phyloP scores from a whole-genome alignment of 2,888 invertebrate genomes.

The Rhorus exstirpatorius region DNA sequence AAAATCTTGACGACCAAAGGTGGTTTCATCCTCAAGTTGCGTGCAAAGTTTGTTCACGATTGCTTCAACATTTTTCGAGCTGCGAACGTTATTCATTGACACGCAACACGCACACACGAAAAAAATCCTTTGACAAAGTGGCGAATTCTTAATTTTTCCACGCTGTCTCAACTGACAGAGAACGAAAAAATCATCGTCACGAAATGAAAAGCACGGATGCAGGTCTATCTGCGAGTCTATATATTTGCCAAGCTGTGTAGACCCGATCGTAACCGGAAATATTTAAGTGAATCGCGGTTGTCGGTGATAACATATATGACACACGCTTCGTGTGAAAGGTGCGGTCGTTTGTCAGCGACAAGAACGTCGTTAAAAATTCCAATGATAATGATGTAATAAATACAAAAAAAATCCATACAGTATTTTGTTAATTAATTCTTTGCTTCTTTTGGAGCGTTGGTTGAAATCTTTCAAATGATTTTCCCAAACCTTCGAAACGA shows the following conservation, averaged over 20 bases:
- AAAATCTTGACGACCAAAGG: no score
- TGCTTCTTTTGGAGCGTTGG: not conserved
- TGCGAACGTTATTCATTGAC: no score
- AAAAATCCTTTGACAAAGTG: not conserved
- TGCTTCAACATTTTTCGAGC: no score
- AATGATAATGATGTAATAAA: not conserved
- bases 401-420: not conserved
- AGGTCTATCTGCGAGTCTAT: no score
- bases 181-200: constrained; percentile 1
- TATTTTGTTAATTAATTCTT: not conserved
- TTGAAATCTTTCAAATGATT: constrained; percentile 16
- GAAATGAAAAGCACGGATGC: constrained; percentile 11
- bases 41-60: no score
- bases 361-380: not conserved
- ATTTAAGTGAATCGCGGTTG: constrained; percentile 6
- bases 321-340: constrained; percentile 18
- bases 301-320: constrained; percentile 47
- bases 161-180: not conserved
- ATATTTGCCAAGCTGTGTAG: not conserved
- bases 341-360: constrained; percentile 23
- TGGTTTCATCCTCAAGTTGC: no score
- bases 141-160: constrained; percentile 15
- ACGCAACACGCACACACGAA: not conserved
- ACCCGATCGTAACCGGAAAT: constrained; percentile 32
- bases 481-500: not conserved